These are phyloP conservation scores for Cassiopea xamachana DNA, from an alignment of 30 jellyfish, hydroid and myxozoan genomes.

Conservation along the genomic window DNA sequence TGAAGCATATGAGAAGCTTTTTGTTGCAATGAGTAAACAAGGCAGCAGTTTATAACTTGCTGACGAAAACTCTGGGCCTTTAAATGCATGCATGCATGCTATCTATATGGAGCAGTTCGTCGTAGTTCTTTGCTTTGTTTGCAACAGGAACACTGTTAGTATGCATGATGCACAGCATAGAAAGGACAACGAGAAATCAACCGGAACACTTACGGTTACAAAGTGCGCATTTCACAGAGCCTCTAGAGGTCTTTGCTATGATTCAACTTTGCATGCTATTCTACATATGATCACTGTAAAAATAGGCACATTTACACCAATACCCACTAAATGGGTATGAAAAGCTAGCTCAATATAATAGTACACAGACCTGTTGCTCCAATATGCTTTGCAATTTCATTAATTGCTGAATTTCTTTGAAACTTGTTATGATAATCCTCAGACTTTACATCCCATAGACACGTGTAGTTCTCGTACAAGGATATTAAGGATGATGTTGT, in stretches of 20 bases:
- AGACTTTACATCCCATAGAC: not conserved
- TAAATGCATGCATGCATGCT: not conserved
- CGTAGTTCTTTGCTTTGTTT: not conserved
- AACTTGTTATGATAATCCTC: slow-evolving; percentile 3
- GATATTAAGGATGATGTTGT: not conserved
- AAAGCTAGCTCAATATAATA: not conserved
- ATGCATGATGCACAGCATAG: not conserved
- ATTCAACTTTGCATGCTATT: not conserved
- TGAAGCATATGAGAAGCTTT: not conserved
- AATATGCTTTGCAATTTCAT: not conserved
- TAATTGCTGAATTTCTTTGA: slow-evolving; percentile 3
- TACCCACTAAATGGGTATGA: not conserved
- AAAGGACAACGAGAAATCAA: not conserved
- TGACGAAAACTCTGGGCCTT: not conserved
- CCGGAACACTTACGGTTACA: not conserved
- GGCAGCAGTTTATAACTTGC: not conserved
- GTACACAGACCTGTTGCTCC: slow-evolving; percentile 10
- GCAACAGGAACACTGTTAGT: not conserved
- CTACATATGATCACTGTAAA: not conserved
- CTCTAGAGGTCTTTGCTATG: not conserved
- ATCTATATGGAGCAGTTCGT: not conserved
- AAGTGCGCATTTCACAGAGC: not conserved
- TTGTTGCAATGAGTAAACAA: not conserved
- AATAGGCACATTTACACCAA: not conserved
- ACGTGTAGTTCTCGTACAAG: not conserved